These are phyloP conservation scores for Phataginus tricuspis DNA, from an alignment of 2,797 vertebrate species.

Conservation along the genomic window DNA sequence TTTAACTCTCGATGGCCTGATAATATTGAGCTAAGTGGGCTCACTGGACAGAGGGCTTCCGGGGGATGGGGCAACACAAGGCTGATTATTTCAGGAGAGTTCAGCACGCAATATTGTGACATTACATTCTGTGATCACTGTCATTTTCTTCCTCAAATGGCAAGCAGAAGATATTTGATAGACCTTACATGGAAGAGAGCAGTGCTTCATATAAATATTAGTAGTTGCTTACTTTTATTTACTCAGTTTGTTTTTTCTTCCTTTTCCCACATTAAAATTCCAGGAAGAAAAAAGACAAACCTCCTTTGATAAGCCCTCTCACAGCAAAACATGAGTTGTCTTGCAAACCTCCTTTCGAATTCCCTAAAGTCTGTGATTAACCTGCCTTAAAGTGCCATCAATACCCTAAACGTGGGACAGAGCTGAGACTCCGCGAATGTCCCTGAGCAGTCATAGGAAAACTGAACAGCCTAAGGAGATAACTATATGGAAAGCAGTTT, in stretches of 20 bases:
- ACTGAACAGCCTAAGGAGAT: not conserved
- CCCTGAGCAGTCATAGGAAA: not conserved
- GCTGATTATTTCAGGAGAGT: not conserved
- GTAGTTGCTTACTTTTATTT: not conserved
- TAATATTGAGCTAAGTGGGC: not conserved
- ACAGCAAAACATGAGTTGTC: not conserved
- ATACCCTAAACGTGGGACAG: not conserved
- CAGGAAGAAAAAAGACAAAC: not conserved
- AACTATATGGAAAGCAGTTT: not conserved
- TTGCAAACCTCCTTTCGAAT: not conserved
- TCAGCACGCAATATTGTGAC: not conserved
- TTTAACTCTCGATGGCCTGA: not conserved
- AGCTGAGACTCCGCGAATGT: not conserved
- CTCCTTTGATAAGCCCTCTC: not conserved
- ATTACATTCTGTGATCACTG: not conserved
- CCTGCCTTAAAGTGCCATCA: not conserved
- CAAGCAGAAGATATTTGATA: not conserved
- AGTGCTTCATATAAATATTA: not conserved
- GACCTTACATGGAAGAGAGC: not conserved
- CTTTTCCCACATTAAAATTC: not conserved
- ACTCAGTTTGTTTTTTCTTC: not conserved
- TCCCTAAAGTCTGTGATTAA: constrained; percentile 39
- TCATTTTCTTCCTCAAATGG: constrained; percentile 8
- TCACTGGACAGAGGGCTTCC: not conserved
- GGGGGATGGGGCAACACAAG: not conserved